A percentile compares a stretch with the other conserved stretches of the same genome.
These are phyloP conservation scores for Teinopalpus imperialis DNA, from an alignment of 2,888 invertebrate species.

Conservation along the genomic window DNA sequence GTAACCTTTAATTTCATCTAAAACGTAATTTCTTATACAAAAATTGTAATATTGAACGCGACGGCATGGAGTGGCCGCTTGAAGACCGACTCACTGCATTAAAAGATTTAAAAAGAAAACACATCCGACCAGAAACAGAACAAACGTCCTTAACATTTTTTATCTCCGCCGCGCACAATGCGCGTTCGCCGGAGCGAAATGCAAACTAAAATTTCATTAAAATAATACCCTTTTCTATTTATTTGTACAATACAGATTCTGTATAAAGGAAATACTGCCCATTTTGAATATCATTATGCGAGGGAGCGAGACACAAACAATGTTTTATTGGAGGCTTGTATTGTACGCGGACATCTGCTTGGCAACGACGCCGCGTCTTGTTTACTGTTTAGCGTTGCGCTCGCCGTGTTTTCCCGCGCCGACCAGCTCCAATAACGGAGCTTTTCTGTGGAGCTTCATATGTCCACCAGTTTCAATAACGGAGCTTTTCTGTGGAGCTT, in stretches of 20 bases:
- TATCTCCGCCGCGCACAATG: background rate
- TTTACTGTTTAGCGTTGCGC: constrained; percentile 7
- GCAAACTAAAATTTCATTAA: constrained; percentile 20
- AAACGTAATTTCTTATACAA: too few relatives aligned
- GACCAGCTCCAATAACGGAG: too few relatives aligned
- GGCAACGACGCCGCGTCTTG: background rate
- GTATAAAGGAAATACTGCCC: constrained; percentile 57
- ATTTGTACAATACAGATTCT: constrained; percentile 12
- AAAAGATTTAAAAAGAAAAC: background rate
- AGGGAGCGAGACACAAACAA: constrained; percentile 11
- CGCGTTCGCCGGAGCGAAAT: background rate
- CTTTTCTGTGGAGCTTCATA: too few relatives aligned
- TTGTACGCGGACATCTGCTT: constrained; percentile 18
- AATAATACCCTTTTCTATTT: constrained; percentile 21
- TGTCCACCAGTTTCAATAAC: too few relatives aligned
- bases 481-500: too few relatives aligned
- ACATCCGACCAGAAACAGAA: constrained; percentile 3
- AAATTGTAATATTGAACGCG: too few relatives aligned
- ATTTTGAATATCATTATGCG: constrained; percentile 62
- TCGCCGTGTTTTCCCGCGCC: too few relatives aligned
- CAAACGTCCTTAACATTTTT: constrained; percentile 8
- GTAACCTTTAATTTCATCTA: too few relatives aligned
- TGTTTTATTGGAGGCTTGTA: constrained; percentile 1
- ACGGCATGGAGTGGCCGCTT: too few relatives aligned
- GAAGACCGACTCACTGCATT: too few relatives aligned